Base-by-base conservation (phyloP, 2,113 vertebrate genomes). In the Chaetops frenatus region DNA sequence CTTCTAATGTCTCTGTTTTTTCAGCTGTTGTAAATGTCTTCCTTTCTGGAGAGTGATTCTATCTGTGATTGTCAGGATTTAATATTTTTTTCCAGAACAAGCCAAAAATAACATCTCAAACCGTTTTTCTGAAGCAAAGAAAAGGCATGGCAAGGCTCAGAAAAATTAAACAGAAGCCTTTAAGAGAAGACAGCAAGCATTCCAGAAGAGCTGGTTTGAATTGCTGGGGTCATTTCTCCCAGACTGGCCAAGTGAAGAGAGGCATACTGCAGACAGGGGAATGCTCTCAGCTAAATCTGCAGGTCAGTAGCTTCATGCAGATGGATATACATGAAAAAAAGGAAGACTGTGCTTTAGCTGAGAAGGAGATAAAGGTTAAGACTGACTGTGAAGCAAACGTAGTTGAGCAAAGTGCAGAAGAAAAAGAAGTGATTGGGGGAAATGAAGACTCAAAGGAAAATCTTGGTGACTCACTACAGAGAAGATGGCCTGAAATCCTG, bases 101-200 rank as follows among this genome's bases (percentile, higher is more conserved):
- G 23, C 9, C n/a, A 65, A 94, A 81, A 83, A 25, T 12, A 60
- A 71, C 36, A 72, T 31, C 88, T 86, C 62, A 1, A 36, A 96
- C 82, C 25, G 48, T 78, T 90, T 98, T 98, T 66, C 93, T 97
- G 53, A 96, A 90, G 91, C 21, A 54, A 85, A 86, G 79, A 28
- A 86, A 97, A 28, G 73, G 81, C 28, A 86, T 66, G 38, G 51
- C 45, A 78, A 95, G 92, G 66, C 72, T 94, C 47, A 94, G 95
- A 83, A 97, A 95, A 91, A 93, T 36, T 23, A 95, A 85, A 74
- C 58, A 77, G 35, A 74, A 51, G 24, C 33, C 87, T 64, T 70
- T 72, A 36, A 95, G 73, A 87, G 79, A 92, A 47, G 67, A 88
- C 36, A 48, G 11, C 36, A 74, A 91, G 88, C 48, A 53, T 78